These are phyloP conservation scores for Watsonalla cultraria DNA, from an alignment of 2,888 invertebrate species.

Conservation along the genomic window DNA sequence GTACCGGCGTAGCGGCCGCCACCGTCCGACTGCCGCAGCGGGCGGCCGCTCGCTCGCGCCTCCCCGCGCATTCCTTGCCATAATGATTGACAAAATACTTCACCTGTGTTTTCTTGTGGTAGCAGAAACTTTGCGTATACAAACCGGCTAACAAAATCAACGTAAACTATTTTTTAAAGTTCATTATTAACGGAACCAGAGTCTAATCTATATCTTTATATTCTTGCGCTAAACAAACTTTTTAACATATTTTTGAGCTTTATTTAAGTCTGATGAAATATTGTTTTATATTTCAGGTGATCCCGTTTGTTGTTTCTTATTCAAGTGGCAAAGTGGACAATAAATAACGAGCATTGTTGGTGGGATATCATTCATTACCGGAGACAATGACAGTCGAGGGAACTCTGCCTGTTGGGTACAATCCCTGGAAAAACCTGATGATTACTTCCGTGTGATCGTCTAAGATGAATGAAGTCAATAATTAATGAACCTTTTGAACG, in stretches of 20 bases:
- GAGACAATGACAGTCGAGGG: neutral
- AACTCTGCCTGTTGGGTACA: neutral
- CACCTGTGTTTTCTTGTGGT: slow-evolving; percentile 60
- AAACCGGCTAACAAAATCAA: slow-evolving; percentile 17
- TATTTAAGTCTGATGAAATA: neutral
- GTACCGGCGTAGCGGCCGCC: slow-evolving; percentile 33
- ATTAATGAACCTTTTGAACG: no score
- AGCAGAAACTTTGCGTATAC: slow-evolving; percentile 36
- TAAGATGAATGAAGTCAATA: no score
- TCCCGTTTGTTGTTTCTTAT: neutral
- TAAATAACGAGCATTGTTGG: neutral
- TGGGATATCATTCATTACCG: neutral
- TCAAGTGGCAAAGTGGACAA: neutral
- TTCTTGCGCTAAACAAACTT: neutral
- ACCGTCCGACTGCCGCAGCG: slow-evolving; percentile 41
- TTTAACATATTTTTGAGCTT: neutral
- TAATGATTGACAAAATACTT: slow-evolving; percentile 72
- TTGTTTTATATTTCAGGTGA: neutral
- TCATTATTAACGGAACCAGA: neutral
- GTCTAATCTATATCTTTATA: neutral
- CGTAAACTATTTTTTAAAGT: neutral
- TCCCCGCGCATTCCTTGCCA: slow-evolving; percentile 41
- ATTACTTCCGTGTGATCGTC: no score
- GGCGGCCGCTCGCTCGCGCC: slow-evolving; percentile 25
- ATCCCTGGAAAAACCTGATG: neutral